Evolutionary conservation across 2,888 invertebrate genomes (phyloP), one percentile per base, ranked within the genome.

Genomic region (Caenorhabditis wallacei): DNA sequence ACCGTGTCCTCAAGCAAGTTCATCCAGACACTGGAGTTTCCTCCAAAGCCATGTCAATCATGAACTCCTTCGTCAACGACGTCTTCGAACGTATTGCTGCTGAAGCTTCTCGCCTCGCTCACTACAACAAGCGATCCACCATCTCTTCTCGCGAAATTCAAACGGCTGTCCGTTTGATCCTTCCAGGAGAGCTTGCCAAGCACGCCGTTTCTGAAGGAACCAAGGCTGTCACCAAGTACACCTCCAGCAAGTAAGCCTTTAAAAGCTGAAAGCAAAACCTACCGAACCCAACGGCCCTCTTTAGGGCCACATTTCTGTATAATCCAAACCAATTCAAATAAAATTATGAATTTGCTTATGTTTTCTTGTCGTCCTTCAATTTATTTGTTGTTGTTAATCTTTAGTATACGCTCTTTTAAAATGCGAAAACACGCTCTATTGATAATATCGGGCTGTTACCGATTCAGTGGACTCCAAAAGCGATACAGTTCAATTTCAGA

Each of bases 11-110:
- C 30, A 66, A 37, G 66, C 53, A 61, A n/a, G 61, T 61, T 43
- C 61, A 61, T n/a, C 61, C 61, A 26, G 61, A 61, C 24, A 61
- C 61, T 16, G 61, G 61, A 61, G 61, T 61, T 43, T 61, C 61
- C n/a, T 61, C 61, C n/a, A 61, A 61, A 43, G 61, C 61, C 26
- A 61, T 61, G 61, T 61, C 61, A n/a, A 80, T 80, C 85, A 95
- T 95, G 95, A 95, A 95, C 87, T 94, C 94, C 88, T 95, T 95
- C 83, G 94, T 95, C 0, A 95, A 94, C 87, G 95, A 95, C 87
- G 94, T 95, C 89, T 93, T 95, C 89, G 95, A 95, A 91, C 94
- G 94, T 56, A 94, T 95, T 56, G 95, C 95, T 0, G 92, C 93
- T 0, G 91, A 91, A 74, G 88, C 91, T n/a, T 89, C 89, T 26